Base-by-base conservation (phyloP, 2,888 invertebrate species). In the Aquatica leii region DNA sequence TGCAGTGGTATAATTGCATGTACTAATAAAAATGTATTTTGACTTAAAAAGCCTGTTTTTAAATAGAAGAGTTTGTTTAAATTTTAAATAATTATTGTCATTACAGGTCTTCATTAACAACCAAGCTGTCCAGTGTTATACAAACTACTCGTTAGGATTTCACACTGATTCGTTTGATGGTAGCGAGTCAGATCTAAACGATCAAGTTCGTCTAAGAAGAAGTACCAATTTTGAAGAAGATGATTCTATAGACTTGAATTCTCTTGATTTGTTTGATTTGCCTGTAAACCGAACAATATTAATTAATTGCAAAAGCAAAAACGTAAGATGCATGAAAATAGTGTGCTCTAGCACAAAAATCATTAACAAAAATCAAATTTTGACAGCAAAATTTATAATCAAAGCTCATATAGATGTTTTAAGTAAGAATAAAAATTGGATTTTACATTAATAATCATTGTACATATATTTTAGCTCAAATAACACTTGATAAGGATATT, bases 401-500 rank as follows among this genome's bases (percentile, higher is more conserved):
- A 40, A 51, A 14, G 67, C 73, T 1, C 65, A 71, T 52, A 51
- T 69, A 43, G 59, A 61, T 31, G 37, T 64, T n/a, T 58, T 74
- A 50, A 68, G 75, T 74, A 61, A 60, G 67, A 66, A 2, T 31
- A 11, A 40, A 4, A 40, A 40, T 17, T 43, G 1, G 17, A 9
- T 35, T 8, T 34, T 34, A 21, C 2, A 51, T 12, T 46, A 55
- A 54, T 48, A 24, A 24, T 20, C 15, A 35, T 50, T 56, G 37
- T 50, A 20, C 43, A 52, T 31, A 6, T 20, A 14, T 69, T 18
- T 69, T 76, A 5, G 74, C 77, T 8, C 67, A 76, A n/a, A 77
- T 71, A 48, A 71, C 84, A 0, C 83, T 83, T 1, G 77, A 78
- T 6, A 78, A 71, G 58, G 73, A 84, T 0, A 79, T 70, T 1